Evolutionary conservation across 2,888 invertebrate species (phyloP).

Genomic region (Nomada fabriciana): DNA sequence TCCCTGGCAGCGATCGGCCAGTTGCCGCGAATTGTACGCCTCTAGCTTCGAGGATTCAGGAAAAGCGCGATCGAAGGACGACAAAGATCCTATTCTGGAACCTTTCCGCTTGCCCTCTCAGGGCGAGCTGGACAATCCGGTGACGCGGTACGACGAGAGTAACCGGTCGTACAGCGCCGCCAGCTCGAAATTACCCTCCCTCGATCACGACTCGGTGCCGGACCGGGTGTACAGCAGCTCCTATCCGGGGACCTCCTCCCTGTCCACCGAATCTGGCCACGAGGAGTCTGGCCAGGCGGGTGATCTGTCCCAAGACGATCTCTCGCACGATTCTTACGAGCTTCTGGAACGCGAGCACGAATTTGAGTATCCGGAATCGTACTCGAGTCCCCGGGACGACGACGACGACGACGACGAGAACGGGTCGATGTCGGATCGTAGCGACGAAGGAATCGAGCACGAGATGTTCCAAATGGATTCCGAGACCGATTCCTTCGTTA

Average conservation of each 20-base stretch:
- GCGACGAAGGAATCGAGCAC: conserved; percentile 86
- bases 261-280: conserved; percentile 87
- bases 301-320: conserved; percentile 92
- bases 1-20: conserved; percentile 92
- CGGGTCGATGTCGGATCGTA: conserved; percentile 79
- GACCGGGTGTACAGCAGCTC: conserved; percentile 93
- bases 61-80: conserved; percentile 86
- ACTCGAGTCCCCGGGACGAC: conserved; percentile 80
- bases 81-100: conserved; percentile 67
- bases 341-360: conserved; percentile 89
- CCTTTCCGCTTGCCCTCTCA: conserved; percentile 82
- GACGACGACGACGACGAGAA: conserved; percentile 59
- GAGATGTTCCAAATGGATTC: conserved; percentile 91
- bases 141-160: conserved; percentile 90
- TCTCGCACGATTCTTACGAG: conserved; percentile 95
- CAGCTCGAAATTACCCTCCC: conserved; percentile 87
- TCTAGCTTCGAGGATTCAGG: conserved; percentile 90
- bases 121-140: conserved; percentile 88
- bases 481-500: conserved; percentile 82
- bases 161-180: conserved; percentile 88
- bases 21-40: conserved; percentile 93
- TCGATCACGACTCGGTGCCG: conserved; percentile 89
- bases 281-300: conserved; percentile 88
- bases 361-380: conserved; percentile 82
- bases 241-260: conserved; percentile 92